These are phyloP conservation scores for Pygathrix nemaeus DNA, from an alignment of 2,113 vertebrate genomes.

Conservation along the genomic window DNA sequence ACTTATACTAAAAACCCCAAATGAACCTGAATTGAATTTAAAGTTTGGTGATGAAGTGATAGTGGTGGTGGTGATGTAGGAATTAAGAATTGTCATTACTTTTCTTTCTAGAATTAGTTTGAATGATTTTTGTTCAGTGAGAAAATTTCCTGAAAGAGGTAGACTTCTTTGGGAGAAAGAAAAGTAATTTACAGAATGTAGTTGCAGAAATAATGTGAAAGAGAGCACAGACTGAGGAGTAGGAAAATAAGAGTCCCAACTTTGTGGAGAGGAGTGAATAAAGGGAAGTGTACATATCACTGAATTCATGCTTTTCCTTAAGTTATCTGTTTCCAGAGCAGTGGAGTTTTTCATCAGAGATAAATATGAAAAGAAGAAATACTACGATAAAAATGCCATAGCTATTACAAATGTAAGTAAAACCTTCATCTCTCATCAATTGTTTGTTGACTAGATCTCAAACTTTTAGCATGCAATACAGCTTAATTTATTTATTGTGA, in stretches of 20 bases:
- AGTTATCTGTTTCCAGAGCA: constrained; percentile 90
- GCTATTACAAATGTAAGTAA: constrained; percentile 92
- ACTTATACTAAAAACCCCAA: neutral
- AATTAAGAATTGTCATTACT: neutral
- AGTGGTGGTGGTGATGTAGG: rapidly evolving
- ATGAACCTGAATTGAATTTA: neutral
- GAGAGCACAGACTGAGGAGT: neutral
- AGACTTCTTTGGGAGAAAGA: neutral
- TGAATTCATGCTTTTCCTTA: constrained; percentile 87
- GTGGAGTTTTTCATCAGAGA: constrained; percentile 99
- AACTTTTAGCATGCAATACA: neutral
- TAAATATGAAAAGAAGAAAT: constrained; percentile 99
- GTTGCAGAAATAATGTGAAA: neutral
- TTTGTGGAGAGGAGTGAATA: neutral
- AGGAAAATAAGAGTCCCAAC: neutral
- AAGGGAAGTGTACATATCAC: neutral
- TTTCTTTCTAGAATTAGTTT: neutral
- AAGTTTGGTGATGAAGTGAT: neutral
- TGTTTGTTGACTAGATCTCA: constrained; percentile 14
- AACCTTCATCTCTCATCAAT: neutral
- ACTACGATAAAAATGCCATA: constrained; percentile 92
- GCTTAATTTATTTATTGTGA: constrained; percentile 15
- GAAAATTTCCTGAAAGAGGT: neutral
- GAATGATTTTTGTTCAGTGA: constrained; percentile 23
- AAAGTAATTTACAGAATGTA: neutral